Conservation (phyloP, 2,888 invertebrate genomes). For the Dynastes hyllus region DNA sequence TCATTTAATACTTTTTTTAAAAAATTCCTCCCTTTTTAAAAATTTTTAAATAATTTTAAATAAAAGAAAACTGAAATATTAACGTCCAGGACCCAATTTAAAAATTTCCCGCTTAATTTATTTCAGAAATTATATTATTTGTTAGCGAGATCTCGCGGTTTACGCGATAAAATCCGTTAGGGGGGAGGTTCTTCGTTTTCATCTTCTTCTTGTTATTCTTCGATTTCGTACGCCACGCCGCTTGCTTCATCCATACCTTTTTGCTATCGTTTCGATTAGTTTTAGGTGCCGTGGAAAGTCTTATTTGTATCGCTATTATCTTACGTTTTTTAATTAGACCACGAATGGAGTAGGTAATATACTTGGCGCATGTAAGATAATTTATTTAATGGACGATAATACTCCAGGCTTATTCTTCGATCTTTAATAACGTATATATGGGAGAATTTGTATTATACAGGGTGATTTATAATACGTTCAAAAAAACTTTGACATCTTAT, state of each 20-base stretch:
- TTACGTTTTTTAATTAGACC: background rate
- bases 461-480: too few relatives aligned
- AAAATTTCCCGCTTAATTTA: conserved; percentile 45
- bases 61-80: too few relatives aligned
- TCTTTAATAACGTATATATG: background rate
- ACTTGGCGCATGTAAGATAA: conserved; percentile 4
- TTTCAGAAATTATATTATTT: conserved; percentile 41
- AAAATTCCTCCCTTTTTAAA: too few relatives aligned
- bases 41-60: too few relatives aligned
- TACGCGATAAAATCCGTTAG: conserved; percentile 37
- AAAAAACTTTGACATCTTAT: too few relatives aligned
- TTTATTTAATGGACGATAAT: conserved; percentile 26
- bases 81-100: conserved; percentile 35
- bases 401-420: background rate
- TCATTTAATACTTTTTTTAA: too few relatives aligned
- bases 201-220: conserved; percentile 9
- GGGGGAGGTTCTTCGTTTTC: conserved; percentile 4
- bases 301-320: conserved; percentile 26
- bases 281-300: conserved; percentile 30
- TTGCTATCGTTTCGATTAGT: conserved; percentile 26
- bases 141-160: conserved; percentile 21
- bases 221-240: background rate
- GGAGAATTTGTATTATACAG: conserved; percentile 8
- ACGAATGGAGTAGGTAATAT: background rate
- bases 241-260: background rate